Percentiles rank a stretch among this genome's conserved stretches.
Conservation (phyloP, 2,888 invertebrate species). For the Caenorhabditis zanzibari region DNA sequence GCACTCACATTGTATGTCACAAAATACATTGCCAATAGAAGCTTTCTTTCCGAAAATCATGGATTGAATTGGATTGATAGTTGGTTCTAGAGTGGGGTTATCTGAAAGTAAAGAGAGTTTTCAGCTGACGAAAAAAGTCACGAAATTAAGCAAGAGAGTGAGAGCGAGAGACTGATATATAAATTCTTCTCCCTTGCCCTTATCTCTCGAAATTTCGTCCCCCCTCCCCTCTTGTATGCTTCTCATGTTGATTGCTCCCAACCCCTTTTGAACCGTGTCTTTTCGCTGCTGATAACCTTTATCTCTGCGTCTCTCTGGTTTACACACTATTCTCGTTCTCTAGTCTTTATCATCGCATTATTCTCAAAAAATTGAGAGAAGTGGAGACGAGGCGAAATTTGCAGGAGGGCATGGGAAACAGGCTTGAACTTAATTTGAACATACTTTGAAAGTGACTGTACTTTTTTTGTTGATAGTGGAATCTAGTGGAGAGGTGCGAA, state of each 20-base stretch:
- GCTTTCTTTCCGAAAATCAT: slow-evolving; percentile 63
- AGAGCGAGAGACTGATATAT: slow-evolving; percentile 38
- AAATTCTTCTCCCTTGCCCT: slow-evolving; percentile 38
- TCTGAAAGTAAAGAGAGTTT: slow-evolving; percentile 29
- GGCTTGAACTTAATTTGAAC: slow-evolving; percentile 31
- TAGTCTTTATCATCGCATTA: slow-evolving; percentile 34
- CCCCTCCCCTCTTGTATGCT: slow-evolving; percentile 38
- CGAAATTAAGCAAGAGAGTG: slow-evolving; percentile 27
- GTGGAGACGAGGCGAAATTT: slow-evolving; percentile 15
- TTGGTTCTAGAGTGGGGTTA: background rate
- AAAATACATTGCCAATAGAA: slow-evolving; percentile 51
- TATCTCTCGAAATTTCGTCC: slow-evolving; percentile 30
- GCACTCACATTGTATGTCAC: slow-evolving; percentile 61
- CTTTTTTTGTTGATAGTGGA: background rate
- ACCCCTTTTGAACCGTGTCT: slow-evolving; percentile 54
- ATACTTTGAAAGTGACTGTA: slow-evolving; percentile 42
- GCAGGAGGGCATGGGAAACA: slow-evolving; percentile 14
- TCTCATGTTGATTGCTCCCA: slow-evolving; percentile 46
- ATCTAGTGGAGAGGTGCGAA: background rate
- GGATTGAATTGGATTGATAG: slow-evolving; percentile 3
- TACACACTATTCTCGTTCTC: background rate
- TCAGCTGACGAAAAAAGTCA: slow-evolving; percentile 47
- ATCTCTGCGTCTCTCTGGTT: slow-evolving; percentile 24
- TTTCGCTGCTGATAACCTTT: slow-evolving; percentile 35
- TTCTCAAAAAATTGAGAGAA: slow-evolving; percentile 4